Conservation (phyloP, 2,888 invertebrate species). For the Bugulina stolonifera region DNA sequence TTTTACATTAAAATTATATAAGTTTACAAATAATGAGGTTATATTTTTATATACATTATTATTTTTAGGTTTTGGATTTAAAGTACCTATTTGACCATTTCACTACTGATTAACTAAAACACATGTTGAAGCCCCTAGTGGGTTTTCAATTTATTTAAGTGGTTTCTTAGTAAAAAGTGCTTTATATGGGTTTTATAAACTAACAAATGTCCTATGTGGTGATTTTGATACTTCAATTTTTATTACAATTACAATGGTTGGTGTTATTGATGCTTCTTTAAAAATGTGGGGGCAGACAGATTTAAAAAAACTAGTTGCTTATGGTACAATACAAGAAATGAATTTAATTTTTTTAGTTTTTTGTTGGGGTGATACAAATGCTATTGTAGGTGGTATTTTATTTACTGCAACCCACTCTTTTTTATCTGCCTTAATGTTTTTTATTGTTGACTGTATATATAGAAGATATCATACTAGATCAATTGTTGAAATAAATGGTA, state of each 20-base stretch:
- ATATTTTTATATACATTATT: not conserved
- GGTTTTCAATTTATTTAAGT: not conserved
- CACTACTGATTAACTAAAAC: not conserved
- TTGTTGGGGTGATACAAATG: too few species aligned
- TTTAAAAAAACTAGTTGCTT: not conserved
- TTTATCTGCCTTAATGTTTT: not conserved
- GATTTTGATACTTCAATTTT: not conserved
- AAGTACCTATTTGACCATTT: not conserved
- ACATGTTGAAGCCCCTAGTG: not conserved
- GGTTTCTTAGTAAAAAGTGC: slow-evolving; percentile 10
- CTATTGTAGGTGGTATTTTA: not conserved
- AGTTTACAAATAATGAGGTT: not conserved
- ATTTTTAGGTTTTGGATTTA: not conserved
- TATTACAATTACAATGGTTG: not conserved
- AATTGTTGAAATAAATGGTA: not conserved
- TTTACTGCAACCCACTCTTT: not conserved
- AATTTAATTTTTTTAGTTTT: not conserved
- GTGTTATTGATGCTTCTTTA: too few species aligned
- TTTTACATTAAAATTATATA: not conserved
- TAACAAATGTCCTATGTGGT: not conserved
- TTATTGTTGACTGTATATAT: not conserved
- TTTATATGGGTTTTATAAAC: not conserved
- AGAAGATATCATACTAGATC: not conserved
- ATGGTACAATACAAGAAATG: not conserved
- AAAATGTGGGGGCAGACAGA: not conserved